These are phyloP conservation scores for Onychostruthus taczanowskii DNA, from an alignment of 2,113 vertebrate genomes.

Conservation along the genomic window DNA sequence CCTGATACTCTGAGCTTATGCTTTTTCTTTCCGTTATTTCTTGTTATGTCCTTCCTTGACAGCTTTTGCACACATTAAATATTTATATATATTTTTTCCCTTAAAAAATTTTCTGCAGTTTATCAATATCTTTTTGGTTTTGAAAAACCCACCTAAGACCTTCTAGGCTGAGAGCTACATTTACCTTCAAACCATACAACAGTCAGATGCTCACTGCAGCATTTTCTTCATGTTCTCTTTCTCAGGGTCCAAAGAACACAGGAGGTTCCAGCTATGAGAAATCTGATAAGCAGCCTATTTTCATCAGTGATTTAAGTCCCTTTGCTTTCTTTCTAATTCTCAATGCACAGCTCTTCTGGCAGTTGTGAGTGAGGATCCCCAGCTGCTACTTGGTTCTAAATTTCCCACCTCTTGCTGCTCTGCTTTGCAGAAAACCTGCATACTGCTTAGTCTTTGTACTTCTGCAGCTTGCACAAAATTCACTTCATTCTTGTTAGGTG, in stretches of 20 bases:
- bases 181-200: not conserved
- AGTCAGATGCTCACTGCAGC: not conserved
- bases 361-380: fast-evolving
- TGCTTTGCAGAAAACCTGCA: not conserved
- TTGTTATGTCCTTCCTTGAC: not conserved
- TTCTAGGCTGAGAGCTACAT: not conserved
- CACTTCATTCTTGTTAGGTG: not conserved
- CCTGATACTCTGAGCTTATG: not conserved
- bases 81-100: not conserved
- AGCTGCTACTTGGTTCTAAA: not conserved
- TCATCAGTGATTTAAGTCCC: not conserved
- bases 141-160: not conserved
- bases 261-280: not conserved
- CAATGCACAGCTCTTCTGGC: fast-evolving
- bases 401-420: not conserved
- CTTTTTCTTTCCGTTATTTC: constrained; percentile 35
- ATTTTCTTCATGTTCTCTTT: not conserved
- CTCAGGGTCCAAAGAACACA: not conserved
- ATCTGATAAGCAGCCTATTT: not conserved
- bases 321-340: not conserved
- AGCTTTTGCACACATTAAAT: constrained; percentile 14
- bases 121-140: not conserved
- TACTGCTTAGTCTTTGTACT: not conserved
- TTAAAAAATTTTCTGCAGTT: not conserved
- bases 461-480: not conserved